Evolutionary conservation across 92 coral and sea anemone genomes (phyloP).

Genomic region (Isaurus tuberculatus): DNA sequence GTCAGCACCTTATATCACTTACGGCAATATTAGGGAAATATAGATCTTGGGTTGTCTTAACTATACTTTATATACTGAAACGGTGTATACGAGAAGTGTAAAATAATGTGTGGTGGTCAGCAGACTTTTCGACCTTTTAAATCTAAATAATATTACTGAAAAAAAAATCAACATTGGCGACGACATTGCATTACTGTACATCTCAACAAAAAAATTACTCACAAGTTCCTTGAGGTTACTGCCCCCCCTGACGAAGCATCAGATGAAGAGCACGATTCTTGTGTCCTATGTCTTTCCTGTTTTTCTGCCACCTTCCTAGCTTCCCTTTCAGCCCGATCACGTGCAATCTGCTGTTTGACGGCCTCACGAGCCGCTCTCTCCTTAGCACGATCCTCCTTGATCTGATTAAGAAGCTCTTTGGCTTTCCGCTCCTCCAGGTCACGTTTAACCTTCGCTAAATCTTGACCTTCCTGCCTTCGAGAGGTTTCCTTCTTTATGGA

Average conservation of each 20-base stretch:
- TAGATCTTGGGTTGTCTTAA: too few relatives aligned
- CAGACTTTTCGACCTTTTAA: too few relatives aligned
- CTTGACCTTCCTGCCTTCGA: conserved; percentile 82
- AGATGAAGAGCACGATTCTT: conserved; percentile 14
- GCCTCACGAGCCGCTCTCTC: conserved; percentile 89
- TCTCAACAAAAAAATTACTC: not conserved
- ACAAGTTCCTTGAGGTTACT: conserved; percentile 21
- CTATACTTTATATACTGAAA: too few relatives aligned
- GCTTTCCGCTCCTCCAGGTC: conserved; percentile 81
- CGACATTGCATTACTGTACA: too few relatives aligned
- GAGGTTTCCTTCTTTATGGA: conserved; percentile 66
- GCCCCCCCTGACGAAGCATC: conserved; percentile 25
- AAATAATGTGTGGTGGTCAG: too few relatives aligned
- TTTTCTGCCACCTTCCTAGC: conserved; percentile 76
- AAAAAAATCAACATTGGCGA: too few relatives aligned
- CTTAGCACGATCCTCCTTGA: conserved; percentile 86
- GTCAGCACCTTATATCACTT: too few relatives aligned
- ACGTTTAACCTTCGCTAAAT: conserved; percentile 70
- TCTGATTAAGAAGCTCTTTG: conserved; percentile 76
- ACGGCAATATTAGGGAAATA: too few relatives aligned
- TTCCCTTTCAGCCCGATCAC: conserved; percentile 90
- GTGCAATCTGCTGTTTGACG: conserved; percentile 85
- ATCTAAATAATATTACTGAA: too few relatives aligned
- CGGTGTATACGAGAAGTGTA: too few relatives aligned
- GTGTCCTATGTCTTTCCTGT: conserved; percentile 72